Evolutionary conservation across 2,113 vertebrate species (phyloP).

Genomic region (Corythaeola cristata): DNA sequence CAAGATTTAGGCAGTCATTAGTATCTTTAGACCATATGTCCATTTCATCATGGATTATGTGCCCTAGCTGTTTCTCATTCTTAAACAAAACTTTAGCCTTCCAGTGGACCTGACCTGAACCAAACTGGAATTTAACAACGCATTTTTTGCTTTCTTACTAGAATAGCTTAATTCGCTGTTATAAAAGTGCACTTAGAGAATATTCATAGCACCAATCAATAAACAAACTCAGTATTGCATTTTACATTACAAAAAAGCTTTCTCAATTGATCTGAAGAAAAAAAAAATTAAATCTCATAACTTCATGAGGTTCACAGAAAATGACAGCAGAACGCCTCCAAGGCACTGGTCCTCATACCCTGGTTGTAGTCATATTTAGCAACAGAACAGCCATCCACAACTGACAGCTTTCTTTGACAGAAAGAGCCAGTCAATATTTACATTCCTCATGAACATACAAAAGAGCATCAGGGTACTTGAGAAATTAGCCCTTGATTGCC

Average conservation of each 20-base stretch:
- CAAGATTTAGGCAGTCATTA: not conserved
- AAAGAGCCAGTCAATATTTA: slow-evolving; percentile 39
- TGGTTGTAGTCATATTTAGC: not conserved
- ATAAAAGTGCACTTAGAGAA: not conserved
- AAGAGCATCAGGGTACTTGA: slow-evolving; percentile 14
- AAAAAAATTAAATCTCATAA: not conserved
- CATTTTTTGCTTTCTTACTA: not conserved
- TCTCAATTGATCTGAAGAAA: not conserved
- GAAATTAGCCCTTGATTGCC: slow-evolving; percentile 52
- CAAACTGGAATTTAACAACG: not conserved
- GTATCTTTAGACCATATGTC: not conserved
- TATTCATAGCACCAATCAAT: not conserved
- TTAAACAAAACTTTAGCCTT: not conserved
- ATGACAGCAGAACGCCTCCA: not conserved
- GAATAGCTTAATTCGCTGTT: not conserved
- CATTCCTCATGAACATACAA: slow-evolving; percentile 31
- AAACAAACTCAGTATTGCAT: not conserved
- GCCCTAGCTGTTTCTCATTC: not conserved
- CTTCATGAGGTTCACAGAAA: not conserved
- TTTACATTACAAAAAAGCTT: not conserved
- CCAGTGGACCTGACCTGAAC: not conserved
- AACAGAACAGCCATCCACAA: not conserved
- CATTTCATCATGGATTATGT: not conserved
- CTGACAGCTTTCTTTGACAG: not conserved
- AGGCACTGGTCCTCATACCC: not conserved